Base-by-base conservation (phyloP, 2,888 invertebrate species). In the Smittia sp. region DNA sequence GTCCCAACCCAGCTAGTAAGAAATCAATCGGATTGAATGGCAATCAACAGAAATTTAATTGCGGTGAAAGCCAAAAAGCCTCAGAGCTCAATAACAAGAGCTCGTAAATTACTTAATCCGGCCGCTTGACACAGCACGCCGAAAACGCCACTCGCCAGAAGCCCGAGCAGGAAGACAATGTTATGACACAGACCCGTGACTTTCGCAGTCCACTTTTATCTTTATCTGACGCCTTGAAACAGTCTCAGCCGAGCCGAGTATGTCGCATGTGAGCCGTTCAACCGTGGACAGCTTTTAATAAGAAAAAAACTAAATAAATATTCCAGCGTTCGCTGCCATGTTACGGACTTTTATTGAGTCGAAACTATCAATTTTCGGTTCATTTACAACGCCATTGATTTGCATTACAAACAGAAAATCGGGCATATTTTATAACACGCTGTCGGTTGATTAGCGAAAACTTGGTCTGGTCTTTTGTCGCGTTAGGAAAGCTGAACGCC, bases 301-400 rank as follows among this genome's bases (percentile, higher is more conserved):
- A 46, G 46, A 11, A 46, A n/a, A 46, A 58, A 58, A 22, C 3
- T 20, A 58, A 22, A 58, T 58, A 58, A 58, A 58, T 58, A 58
- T 58, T 58, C 22, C 58, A 58, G 20, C 58, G 22, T 58, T 58
- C 20, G 58, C 58, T 58, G 58, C 58, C 58, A 58, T 22, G 58
- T 58, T 58, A 58, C 22, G 58, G n/a, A 58, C 46, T 58, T 58
- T 58, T 58, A 58, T 58, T 58, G 58, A 58, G 58, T 22, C 18
- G 2, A 58, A 58, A 22, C 58, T 27, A 69, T 69, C 69, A 54
- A 69, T 69, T 46, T 69, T 2, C 24, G 24, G n/a, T 68, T 68
- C 68, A 18, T 68, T 68, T 41, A 46, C 27, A 54, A 24, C 46
- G 24, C 52, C 24, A 24, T 69, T 69, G 52, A 69, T 69, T 69